These are phyloP conservation scores for Lacerta bilineata DNA, from an alignment of 2,797 vertebrate species.

Conservation along the genomic window DNA sequence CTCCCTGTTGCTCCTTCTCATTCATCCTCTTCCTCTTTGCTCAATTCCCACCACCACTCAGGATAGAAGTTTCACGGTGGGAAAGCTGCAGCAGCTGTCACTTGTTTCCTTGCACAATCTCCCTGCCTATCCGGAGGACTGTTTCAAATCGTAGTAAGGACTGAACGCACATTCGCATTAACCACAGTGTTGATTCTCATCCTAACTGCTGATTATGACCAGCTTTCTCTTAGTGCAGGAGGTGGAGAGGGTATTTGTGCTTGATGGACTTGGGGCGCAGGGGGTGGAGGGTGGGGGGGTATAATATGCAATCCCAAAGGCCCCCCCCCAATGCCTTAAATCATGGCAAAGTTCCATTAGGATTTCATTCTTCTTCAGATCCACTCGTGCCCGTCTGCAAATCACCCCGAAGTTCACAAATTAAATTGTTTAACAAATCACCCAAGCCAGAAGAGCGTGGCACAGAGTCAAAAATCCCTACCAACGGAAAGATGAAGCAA, in stretches of 20 bases:
- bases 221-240: background rate
- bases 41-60: too few species aligned
- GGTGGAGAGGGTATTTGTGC: background rate
- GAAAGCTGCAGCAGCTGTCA: background rate
- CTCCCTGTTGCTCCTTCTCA: background rate
- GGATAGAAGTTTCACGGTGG: background rate
- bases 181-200: background rate
- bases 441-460: background rate
- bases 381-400: background rate
- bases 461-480: background rate
- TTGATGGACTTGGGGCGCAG: background rate
- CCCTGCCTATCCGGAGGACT: background rate
- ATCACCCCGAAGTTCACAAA: background rate
- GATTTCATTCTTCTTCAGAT: background rate
- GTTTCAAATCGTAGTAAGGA: background rate
- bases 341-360: background rate
- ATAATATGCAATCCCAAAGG: background rate
- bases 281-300: rapidly evolving
- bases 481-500: background rate
- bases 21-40: background rate
- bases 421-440: background rate
- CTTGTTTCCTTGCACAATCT: background rate
- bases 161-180: background rate
- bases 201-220: background rate
- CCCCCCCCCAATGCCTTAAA: background rate